Conservation (phyloP, 1,140 invertebrate genomes). For the Kradibia gibbosae region DNA sequence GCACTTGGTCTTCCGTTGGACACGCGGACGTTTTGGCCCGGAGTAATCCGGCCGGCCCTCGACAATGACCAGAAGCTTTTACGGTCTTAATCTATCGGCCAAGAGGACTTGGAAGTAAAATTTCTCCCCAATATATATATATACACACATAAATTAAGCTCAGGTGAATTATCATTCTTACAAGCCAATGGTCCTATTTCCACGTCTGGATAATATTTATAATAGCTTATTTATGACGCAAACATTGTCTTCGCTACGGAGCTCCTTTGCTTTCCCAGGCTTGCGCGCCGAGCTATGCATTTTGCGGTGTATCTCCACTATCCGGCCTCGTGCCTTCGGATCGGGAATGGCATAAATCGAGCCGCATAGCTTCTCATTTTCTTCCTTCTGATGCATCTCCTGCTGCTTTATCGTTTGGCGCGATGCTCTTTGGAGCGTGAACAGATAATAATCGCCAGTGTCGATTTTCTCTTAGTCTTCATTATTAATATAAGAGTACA, state of each 20-base stretch:
- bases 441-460: constrained; percentile 14
- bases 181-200: no score
- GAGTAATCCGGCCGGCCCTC: no score
- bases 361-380: constrained; percentile 2
- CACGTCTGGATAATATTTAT: not conserved
- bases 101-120: no score
- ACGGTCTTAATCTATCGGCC: no score
- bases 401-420: not conserved
- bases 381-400: not conserved
- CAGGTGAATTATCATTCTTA: no score
- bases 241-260: not conserved
- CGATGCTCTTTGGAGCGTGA: constrained; percentile 13
- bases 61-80: no score
- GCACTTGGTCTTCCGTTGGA: not conserved
- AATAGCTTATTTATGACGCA: not conserved
- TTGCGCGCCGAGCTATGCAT: not conserved
- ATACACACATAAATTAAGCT: no score
- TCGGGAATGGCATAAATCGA: constrained; percentile 22
- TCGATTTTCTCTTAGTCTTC: constrained; percentile 21
- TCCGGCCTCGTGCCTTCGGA: not conserved
- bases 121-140: no score
- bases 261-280: not conserved
- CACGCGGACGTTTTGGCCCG: not conserved
- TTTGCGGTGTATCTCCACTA: not conserved
- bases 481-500: constrained; percentile 5